Conservation (phyloP, 2,888 invertebrate genomes). For the Scaptomyza polygonia region DNA sequence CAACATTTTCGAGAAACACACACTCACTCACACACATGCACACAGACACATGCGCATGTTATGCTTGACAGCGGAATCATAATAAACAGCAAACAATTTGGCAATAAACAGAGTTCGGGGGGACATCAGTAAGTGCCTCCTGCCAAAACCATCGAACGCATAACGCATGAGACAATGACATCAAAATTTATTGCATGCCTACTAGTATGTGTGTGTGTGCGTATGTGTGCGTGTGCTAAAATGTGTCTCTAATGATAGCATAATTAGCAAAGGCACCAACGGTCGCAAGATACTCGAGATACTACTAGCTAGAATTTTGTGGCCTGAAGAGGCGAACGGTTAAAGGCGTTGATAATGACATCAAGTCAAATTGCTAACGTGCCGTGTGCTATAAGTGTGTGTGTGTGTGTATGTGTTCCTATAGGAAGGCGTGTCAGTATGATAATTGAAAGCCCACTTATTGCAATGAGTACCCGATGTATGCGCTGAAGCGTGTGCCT, state of each 20-base stretch:
- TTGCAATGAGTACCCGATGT: constrained; percentile 50
- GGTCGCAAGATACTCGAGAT: constrained; percentile 38
- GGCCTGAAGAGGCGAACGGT: constrained; percentile 21
- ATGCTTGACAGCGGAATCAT: constrained; percentile 44
- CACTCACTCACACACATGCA: not conserved
- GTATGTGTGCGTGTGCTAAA: constrained; percentile 15
- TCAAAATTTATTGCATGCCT: constrained; percentile 56
- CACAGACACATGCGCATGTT: constrained; percentile 1
- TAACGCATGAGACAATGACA: constrained; percentile 46
- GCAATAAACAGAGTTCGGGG: constrained; percentile 19
- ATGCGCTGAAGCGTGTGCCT: constrained; percentile 8
- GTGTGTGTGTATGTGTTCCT: not conserved
- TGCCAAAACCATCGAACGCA: constrained; percentile 16
- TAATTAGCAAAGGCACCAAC: constrained; percentile 77
- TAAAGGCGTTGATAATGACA: constrained; percentile 68
- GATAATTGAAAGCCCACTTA: constrained; percentile 78
- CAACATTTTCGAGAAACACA: constrained; percentile 14
- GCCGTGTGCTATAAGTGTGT: constrained; percentile 6
- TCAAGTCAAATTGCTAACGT: constrained; percentile 68
- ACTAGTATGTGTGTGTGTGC: constrained; percentile 10
- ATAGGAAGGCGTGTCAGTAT: constrained; percentile 32
- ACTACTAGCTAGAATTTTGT: constrained; percentile 12
- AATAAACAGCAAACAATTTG: constrained; percentile 65
- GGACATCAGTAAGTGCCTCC: not conserved
- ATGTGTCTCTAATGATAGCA: constrained; percentile 73